phyloP scores from a whole-genome alignment of 2,113 vertebrate species.

The Lagopus leucura region DNA sequence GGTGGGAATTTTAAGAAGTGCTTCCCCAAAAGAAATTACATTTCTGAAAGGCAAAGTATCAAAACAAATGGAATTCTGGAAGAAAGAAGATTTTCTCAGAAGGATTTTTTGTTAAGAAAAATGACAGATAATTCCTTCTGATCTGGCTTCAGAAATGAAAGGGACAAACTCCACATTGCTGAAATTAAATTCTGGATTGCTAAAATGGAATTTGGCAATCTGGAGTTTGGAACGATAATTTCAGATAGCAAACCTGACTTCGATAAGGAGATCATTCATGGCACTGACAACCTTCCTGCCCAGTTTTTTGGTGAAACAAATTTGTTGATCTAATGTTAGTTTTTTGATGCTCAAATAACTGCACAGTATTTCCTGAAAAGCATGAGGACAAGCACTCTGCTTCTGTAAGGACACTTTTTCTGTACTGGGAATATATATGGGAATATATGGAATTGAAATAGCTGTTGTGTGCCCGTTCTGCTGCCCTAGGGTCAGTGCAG shows the following conservation, averaged over 20 bases:
- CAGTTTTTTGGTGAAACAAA: not conserved
- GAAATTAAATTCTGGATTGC: not conserved
- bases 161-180: constrained; percentile 39
- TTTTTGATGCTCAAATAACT: not conserved
- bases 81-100: not conserved
- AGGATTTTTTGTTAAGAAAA: not conserved
- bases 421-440: not conserved
- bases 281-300: not conserved
- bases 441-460: not conserved
- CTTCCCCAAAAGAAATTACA: not conserved
- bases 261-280: not conserved
- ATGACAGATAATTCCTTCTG: not conserved
- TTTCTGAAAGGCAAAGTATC: not conserved
- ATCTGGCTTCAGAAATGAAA: not conserved
- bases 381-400: not conserved
- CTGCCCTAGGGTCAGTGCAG: not conserved
- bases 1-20: not conserved
- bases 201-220: not conserved
- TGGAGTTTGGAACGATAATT: constrained; percentile 5
- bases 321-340: not conserved
- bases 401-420: not conserved
- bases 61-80: not conserved
- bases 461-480: not conserved
- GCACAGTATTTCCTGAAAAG: not conserved
- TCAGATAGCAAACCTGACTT: not conserved